phyloP scores from a whole-genome alignment of 2,888 invertebrate species.

The Lysandra coridon region DNA sequence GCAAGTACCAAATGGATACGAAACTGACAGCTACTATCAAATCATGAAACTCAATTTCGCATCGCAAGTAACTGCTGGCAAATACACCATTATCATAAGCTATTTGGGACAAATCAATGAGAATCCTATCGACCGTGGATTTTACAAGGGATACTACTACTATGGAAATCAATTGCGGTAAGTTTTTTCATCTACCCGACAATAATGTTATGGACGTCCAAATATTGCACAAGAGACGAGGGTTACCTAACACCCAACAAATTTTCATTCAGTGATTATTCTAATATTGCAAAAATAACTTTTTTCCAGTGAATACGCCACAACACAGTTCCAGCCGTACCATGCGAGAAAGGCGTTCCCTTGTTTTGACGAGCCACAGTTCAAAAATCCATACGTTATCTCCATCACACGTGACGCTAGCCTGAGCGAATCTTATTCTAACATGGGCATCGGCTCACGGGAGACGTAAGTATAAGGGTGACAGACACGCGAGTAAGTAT shows the following conservation, averaged over 20 bases:
- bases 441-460: conserved; percentile 80
- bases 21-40: conserved; percentile 60
- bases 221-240: neutral
- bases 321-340: conserved; percentile 90
- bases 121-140: conserved; percentile 68
- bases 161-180: conserved; percentile 53
- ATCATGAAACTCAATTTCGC: conserved; percentile 60
- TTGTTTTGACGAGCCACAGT: conserved; percentile 92
- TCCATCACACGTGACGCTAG: conserved; percentile 81
- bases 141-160: conserved; percentile 71
- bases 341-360: conserved; percentile 91
- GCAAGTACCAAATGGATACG: conserved; percentile 50
- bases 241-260: neutral
- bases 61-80: conserved; percentile 50
- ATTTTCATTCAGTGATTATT: no score
- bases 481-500: no score
- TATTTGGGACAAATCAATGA: conserved; percentile 61
- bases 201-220: neutral
- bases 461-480: conserved; percentile 51
- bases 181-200: conserved; percentile 33
- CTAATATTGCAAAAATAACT: no score
- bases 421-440: conserved; percentile 80
- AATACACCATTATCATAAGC: conserved; percentile 56
- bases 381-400: conserved; percentile 87
- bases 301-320: conserved; percentile 66